These are phyloP conservation scores for Tapera naevia DNA, from an alignment of 2,797 vertebrate species.

Conservation along the genomic window DNA sequence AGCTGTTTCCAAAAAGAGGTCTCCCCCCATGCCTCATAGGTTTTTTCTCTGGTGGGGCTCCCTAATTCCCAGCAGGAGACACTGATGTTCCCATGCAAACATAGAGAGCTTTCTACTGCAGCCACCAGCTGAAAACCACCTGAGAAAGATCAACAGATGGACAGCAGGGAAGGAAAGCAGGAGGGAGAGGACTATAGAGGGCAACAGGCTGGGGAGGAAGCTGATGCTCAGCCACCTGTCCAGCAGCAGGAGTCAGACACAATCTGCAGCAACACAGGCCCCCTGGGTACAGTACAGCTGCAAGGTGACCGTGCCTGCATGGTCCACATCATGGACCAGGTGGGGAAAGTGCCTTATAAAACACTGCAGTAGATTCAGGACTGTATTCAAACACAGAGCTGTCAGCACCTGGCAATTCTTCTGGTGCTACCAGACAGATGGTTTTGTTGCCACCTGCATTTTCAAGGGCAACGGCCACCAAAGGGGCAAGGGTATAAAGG, in stretches of 20 bases:
- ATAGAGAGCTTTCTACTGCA: background rate
- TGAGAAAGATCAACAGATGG: background rate
- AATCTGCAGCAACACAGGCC: accelerated
- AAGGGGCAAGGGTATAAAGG: background rate
- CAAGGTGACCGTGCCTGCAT: background rate
- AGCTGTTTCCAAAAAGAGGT: background rate
- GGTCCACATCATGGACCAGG: background rate
- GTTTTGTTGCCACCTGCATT: background rate
- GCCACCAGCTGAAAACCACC: background rate
- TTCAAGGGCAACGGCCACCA: background rate
- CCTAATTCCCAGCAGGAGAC: background rate
- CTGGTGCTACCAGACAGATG: accelerated
- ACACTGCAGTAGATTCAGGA: background rate
- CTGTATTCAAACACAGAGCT: background rate
- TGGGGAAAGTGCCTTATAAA: background rate
- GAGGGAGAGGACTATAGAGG: background rate
- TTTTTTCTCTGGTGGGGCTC: background rate
- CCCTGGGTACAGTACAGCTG: background rate
- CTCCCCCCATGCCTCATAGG: accelerated
- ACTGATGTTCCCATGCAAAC: background rate
- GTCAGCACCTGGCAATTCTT: background rate
- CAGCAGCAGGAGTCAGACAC: background rate
- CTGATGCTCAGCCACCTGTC: background rate
- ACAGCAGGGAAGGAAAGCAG: background rate
- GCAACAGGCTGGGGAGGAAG: background rate